Evolutionary conservation across 2,888 invertebrate genomes (phyloP), one percentile per base, ranked within the genome.

Genomic region (Lamellibrachia columna): DNA sequence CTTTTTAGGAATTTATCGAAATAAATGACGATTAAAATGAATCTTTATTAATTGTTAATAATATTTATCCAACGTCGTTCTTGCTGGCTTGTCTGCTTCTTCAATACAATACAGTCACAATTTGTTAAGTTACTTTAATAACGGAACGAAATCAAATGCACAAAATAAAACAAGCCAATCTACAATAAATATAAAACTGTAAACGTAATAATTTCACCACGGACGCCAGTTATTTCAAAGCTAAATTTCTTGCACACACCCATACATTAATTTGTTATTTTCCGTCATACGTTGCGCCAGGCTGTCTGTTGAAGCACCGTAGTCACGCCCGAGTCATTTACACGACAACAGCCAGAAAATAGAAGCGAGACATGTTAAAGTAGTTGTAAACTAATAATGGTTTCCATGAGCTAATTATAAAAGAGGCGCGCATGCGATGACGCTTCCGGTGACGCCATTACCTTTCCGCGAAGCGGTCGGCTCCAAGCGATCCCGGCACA

Each of bases 351-450:
- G n/a, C 22, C 22, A 75, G 75, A 75, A 75, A 75, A 75, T 75
- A 75, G 75, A 75, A 22, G n/a, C 75, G 22, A 75, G 15, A 22
- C 75, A 75, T 3, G 75, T 75, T 22, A 75, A 75, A 75, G 75
- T 75, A 75, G 75, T 75, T 75, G 75, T 75, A 75, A 75, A 75
- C 75, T 75, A 75, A 75, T 75, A 75, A 75, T 75, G 75, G 6
- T 75, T 75, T 75, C 75, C 75, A 75, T 75, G 75, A 22, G 75
- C 75, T 75, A 75, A 75, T 75, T 75, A 75, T 75, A 75, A 22
- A 75, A 75, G 75, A 75, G 75, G 22, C 15, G 22, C 75, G 22
- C 22, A n/a, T 15, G 3, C 75, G 75, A 22, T 22, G 75, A 75
- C 75, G n/a, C n/a, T 75, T 75, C 75, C 75, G 75, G 15, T 75